Evolutionary conservation across 64 coral and sea anemone genomes (phyloP).

Genomic region (Cladopsammia gracilis): DNA sequence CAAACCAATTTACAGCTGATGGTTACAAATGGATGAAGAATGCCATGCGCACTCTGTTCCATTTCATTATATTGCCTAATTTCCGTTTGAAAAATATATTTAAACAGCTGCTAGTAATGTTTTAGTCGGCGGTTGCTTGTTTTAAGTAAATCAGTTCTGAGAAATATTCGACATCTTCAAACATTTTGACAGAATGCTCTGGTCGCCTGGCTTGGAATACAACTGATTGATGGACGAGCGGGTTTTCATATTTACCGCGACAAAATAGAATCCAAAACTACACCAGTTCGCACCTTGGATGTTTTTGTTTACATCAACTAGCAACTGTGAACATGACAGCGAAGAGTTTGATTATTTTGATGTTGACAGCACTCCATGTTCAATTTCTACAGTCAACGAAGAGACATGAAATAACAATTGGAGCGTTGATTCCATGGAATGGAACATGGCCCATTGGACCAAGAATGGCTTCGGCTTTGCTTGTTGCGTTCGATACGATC

Average conservation of each 20-base stretch:
- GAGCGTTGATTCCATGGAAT: conserved; percentile 75
- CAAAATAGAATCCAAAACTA: too few species aligned
- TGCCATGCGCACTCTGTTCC: not conserved
- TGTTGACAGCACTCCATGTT: not conserved
- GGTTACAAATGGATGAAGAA: not conserved
- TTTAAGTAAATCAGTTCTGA: not conserved
- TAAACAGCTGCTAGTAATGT: not conserved
- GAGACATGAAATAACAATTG: conserved; percentile 64
- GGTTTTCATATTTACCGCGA: not conserved
- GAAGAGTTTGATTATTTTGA: not conserved
- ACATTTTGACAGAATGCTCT: not conserved
- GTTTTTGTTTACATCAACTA: not conserved
- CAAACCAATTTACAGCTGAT: not conserved
- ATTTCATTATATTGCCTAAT: not conserved
- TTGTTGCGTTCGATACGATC: conserved; percentile 52
- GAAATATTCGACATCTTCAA: not conserved
- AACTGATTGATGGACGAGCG: not conserved
- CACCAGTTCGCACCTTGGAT: not conserved
- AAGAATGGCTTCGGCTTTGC: conserved; percentile 61
- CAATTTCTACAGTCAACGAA: not conserved
- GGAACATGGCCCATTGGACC: conserved; percentile 70
- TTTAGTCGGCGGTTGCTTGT: not conserved
- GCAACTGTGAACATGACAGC: conserved; percentile 16
- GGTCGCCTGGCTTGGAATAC: not conserved
- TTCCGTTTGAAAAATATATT: not conserved